Percentiles rank a stretch among this genome's conserved stretches.
Evolutionary conservation across 1,140 invertebrate species (phyloP).

Genomic region (Drosophila suzukii): DNA sequence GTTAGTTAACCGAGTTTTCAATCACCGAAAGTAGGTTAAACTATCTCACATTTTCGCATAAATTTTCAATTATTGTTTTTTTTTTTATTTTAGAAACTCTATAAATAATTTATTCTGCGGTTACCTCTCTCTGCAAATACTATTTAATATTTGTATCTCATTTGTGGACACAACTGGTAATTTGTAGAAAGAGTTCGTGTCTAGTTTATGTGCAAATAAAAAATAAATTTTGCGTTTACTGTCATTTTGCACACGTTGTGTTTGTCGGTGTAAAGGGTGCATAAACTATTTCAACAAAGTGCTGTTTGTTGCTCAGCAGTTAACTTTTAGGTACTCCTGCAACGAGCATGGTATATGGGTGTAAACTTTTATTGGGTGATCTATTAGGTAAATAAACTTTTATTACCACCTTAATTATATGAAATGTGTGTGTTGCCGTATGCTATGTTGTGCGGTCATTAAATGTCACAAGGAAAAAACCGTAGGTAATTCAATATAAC

Average conservation of each 20-base stretch:
- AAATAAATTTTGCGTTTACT: neutral
- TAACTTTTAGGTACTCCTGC: conserved; percentile 5
- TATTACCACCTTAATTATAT: conserved; percentile 12
- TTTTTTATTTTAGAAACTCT: neutral
- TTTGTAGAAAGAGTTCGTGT: neutral
- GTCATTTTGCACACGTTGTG: conserved; percentile 2
- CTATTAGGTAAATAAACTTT: conserved; percentile 22
- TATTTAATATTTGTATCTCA: neutral
- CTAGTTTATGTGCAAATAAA: conserved; percentile 1
- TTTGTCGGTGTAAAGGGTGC: neutral
- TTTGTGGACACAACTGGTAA: neutral
- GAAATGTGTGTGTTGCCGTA: neutral
- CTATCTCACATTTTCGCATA: neutral
- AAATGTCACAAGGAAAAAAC: neutral
- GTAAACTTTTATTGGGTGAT: conserved; percentile 10
- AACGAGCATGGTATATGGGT: neutral
- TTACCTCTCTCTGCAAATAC: neutral
- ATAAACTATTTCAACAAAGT: conserved; percentile 17
- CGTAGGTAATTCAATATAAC: no score
- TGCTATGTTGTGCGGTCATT: neutral
- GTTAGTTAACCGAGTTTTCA: neutral
- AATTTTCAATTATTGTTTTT: neutral
- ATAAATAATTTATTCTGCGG: conserved; percentile 2
- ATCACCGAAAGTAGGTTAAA: neutral
- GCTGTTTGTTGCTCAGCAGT: conserved; percentile 15